Base-by-base conservation (phyloP, 2,888 invertebrate species). In the Lochmaea crataegi region DNA sequence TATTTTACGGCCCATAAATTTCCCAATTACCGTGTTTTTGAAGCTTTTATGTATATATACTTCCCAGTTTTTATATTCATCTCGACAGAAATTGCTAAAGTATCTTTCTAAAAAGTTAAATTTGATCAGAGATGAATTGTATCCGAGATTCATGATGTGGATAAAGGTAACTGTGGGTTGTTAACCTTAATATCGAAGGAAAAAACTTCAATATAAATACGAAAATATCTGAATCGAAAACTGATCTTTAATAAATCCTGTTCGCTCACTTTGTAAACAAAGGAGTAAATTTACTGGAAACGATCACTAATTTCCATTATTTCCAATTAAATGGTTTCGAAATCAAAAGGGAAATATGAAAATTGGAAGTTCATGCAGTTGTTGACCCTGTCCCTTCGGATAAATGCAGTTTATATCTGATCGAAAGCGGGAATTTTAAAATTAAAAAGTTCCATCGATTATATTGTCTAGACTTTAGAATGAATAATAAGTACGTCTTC, bases 231-330 rank as follows among this genome's bases (percentile, higher is more conserved):
- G 57, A 22, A 6, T 32, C 22, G 14, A 26, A 14, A 58, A 26
- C 10, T 2, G 57, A 26, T 26, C 26, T 58, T 22, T 2, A 11
- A 58, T 58, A 32, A 58, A 58, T 58, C 26, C 26, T 26, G 12
- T 58, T 22, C 26, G 26, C 6, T 32, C 12, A 26, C 26, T 58
- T 26, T 58, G 26, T 26, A 58, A 22, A 58, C 57, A 58, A 26
- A 58, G 7, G 57, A 58, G 22, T 32, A 26, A 58, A 58, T 58
- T 58, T 32, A 58, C 12, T 58, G 57, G 22, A 26, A 58, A 58
- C 57, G 22, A 5, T 26, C 14, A n/a, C 26, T 58, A 58, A 58
- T 58, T 58, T 58, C 22, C 22, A 58, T 6, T 22, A 58, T 58
- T 58, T 58, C 57, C 57, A 32, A 10, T 22, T 11, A 58, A 58